These are phyloP conservation scores for Buathra laborator DNA, from an alignment of 2,888 invertebrate species.

Conservation along the genomic window DNA sequence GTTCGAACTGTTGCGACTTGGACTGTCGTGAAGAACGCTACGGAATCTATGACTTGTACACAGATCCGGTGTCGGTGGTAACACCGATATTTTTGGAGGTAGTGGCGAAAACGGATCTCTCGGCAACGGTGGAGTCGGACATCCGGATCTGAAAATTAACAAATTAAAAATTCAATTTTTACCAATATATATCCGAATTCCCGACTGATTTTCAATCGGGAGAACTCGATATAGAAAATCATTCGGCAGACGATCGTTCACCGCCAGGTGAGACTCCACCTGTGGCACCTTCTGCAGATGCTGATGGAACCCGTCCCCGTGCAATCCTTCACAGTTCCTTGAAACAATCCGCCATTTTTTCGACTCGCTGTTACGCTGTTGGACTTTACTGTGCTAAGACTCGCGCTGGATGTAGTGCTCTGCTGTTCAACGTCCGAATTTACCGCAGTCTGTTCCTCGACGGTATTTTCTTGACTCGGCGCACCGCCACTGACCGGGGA, in stretches of 20 bases:
- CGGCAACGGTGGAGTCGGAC: conserved; percentile 79
- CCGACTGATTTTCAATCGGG: conserved; percentile 24
- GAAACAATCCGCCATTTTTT: conserved; percentile 78
- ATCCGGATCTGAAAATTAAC: conserved; percentile 79
- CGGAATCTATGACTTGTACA: conserved; percentile 79
- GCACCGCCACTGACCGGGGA: conserved; percentile 54
- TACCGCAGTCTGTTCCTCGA: conserved; percentile 77
- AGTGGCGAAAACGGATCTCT: conserved; percentile 85
- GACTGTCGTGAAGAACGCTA: conserved; percentile 81
- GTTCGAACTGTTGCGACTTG: conserved; percentile 80
- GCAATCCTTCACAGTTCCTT: conserved; percentile 75
- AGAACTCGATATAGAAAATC: conserved; percentile 20
- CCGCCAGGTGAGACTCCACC: conserved; percentile 77
- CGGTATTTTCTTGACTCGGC: conserved; percentile 61
- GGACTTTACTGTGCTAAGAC: conserved; percentile 83
- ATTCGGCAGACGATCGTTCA: conserved; percentile 62
- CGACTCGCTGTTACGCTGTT: conserved; percentile 76
- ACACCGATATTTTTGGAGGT: conserved; percentile 90
- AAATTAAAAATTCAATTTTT: background rate
- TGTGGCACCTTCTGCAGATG: conserved; percentile 84
- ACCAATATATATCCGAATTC: background rate
- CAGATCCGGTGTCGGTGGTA: conserved; percentile 91
- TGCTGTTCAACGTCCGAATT: conserved; percentile 83
- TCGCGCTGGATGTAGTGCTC: conserved; percentile 83
- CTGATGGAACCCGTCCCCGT: conserved; percentile 79